Evolutionary conservation across 2,888 invertebrate genomes (phyloP).

Genomic region (Cataglyphis cursor): DNA sequence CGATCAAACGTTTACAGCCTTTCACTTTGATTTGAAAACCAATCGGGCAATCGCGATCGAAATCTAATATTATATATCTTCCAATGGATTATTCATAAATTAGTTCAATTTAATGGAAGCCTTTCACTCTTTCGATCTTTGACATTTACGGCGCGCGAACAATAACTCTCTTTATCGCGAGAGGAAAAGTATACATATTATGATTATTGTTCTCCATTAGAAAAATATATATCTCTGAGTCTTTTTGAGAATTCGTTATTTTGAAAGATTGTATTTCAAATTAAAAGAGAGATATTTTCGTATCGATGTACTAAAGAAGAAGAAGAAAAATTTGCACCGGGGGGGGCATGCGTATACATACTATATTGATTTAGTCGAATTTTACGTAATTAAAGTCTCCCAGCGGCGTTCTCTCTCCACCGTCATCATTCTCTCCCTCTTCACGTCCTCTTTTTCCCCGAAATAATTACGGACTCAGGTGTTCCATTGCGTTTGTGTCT

Average conservation of each 20-base stretch:
- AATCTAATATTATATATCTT: slow-evolving; percentile 43
- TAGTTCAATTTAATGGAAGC: slow-evolving; percentile 45
- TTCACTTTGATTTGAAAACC: slow-evolving; percentile 46
- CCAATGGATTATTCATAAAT: slow-evolving; percentile 44
- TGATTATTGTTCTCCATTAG: not conserved
- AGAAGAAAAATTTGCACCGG: slow-evolving; percentile 44
- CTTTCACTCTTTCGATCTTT: slow-evolving; percentile 53
- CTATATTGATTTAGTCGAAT: slow-evolving; percentile 67
- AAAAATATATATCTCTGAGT: not conserved
- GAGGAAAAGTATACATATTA: not conserved
- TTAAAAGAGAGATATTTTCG: not conserved
- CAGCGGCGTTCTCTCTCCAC: slow-evolving; percentile 3
- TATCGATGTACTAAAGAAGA: not conserved
- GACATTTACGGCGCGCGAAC: slow-evolving; percentile 22
- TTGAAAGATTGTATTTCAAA: not conserved
- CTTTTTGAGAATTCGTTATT: not conserved
- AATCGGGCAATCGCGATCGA: slow-evolving; percentile 47
- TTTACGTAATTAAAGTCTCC: slow-evolving; percentile 68
- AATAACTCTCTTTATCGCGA: slow-evolving; percentile 19
- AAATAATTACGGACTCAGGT: slow-evolving; percentile 76
- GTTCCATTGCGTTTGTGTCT: slow-evolving; percentile 67
- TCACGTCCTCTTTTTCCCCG: slow-evolving; percentile 29
- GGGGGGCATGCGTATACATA: not conserved
- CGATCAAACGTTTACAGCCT: slow-evolving; percentile 23
- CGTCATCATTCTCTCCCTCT: not conserved